These are phyloP conservation scores for Trachelus tabidus DNA, from an alignment of 2,888 invertebrate genomes.

Conservation along the genomic window DNA sequence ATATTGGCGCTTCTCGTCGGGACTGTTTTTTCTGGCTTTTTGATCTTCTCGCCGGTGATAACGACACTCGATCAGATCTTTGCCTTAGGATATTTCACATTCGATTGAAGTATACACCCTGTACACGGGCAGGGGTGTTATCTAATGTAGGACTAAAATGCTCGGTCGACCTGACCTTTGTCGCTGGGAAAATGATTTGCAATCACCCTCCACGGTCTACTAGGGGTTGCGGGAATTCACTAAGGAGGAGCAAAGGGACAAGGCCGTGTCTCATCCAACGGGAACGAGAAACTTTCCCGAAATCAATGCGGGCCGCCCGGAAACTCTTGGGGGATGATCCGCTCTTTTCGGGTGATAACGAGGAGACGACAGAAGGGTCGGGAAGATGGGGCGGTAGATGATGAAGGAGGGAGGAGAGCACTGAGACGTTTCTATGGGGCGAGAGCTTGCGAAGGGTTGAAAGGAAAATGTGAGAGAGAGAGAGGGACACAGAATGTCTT, in stretches of 20 bases:
- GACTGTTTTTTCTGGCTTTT: too few species aligned
- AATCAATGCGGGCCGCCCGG: constrained; percentile 7
- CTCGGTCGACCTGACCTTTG: neutral
- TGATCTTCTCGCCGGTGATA: too few species aligned
- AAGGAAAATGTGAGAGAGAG: constrained; percentile 5
- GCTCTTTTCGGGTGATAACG: constrained; percentile 22
- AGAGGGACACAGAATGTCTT: constrained; percentile 7
- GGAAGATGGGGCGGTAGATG: constrained; percentile 1
- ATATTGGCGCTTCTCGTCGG: too few species aligned
- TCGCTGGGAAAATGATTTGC: neutral
- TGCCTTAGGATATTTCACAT: too few species aligned
- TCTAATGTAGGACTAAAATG: too few species aligned
- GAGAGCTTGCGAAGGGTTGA: constrained; percentile 3
- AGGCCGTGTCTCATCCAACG: constrained; percentile 12
- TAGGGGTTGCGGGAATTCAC: constrained; percentile 1
- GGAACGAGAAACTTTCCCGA: neutral
- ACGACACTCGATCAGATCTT: too few species aligned
- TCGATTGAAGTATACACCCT: too few species aligned
- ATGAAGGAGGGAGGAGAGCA: neutral
- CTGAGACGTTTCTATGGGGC: too few species aligned
- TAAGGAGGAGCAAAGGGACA: constrained; percentile 16
- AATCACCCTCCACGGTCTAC: too few species aligned
- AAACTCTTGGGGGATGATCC: constrained; percentile 20
- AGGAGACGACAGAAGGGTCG: constrained; percentile 16
- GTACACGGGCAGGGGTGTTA: too few species aligned